Base-by-base conservation (phyloP, 2,797 vertebrate species). In the Okamejei kenojei region DNA sequence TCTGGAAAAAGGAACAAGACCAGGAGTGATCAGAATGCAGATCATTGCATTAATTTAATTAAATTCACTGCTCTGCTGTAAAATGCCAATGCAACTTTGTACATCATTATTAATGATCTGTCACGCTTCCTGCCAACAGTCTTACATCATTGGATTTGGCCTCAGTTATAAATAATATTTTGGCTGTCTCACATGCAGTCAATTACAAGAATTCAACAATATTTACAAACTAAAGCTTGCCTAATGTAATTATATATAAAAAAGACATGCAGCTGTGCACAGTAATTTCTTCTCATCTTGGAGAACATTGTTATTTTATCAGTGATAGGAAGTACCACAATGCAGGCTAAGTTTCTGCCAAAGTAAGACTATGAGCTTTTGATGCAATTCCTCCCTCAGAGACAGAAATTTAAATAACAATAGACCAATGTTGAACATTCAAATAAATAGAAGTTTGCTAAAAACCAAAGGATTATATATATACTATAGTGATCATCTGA, bases 331-430 rank as follows among this genome's bases (percentile, higher is more conserved):
- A 76, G 45, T 54, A 76, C 54, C 21, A 26, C 7, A 38, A 76
- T 58, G 90, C 73, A 45, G 68, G 71, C 90, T 74, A 92, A 58
- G 5, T 65, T 76, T 29, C 90, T 88, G 84, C 61, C 65, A 76
- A n/a, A n/a, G 76, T 92, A 92, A 92, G 90, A 92, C 90, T 76
- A 92, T 74, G 90, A 92, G 90, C 90, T 92, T 76, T 38, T 45
- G 19, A 45, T 92, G 74, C 23, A 92, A 76, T 92, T 45, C 38
- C 73, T n/a, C 74, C 17, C 38, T 76, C 65, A n/a, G 35, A 90
- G 19, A 26, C 32, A 92, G 90, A 76, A 73, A 76, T 76, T 76
- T 92, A 23, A 92, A n/a, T 76, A 76, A 73, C 32, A 45, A 21
- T 45, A 45, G 65, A 91, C 11, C 58, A 91, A 91, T 74, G 45